Base-by-base conservation (phyloP, 2,113 vertebrate species). In the Sebastes fasciatus region DNA sequence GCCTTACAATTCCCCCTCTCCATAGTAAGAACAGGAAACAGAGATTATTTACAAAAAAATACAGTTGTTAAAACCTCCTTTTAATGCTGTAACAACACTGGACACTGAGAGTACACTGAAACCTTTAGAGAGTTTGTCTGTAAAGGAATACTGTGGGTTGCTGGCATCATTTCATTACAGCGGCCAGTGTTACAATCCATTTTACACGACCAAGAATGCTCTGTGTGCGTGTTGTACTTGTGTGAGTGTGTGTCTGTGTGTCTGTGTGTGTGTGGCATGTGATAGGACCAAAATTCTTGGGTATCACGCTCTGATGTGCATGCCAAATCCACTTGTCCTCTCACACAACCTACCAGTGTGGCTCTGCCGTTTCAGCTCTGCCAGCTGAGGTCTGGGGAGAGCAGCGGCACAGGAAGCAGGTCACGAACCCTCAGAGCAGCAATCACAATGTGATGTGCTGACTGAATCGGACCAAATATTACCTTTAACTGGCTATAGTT, bases 241-340 rank as follows among this genome's bases (percentile, higher is more conserved):
- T 79, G 87, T 78, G 79, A 2, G 69, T 71, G 67, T 75, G 74
- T 43, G 79, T 73, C 66, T 49, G 87, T 84, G 60, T 21, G 87
- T 52, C 86, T 84, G 54, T 26, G 86, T 92, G 86, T 92, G 90
- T 90, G 85, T 88, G 92, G 91, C 93, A 92, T 94, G 92, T 93
- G 94, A 94, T 89, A 74, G 88, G 87, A 91, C 69, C 88, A 91
- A 90, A 89, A 93, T 92, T 85, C 92, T 89, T 79, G 86, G 86
- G 80, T 92, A 93, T 93, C 93, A 94, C 87, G 92, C 92, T 94
- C 94, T 93, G 92, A 94, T 93, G 91, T 93, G 93, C 91, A 93
- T 93, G 91, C 74, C 90, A 93, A 93, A 94, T 93, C 94, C 91
- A 89, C 91, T 93, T 92, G 93, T 93, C 91, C 86, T 89, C 91